phyloP scores from a whole-genome alignment of 1,140 invertebrate species.

The Bombus sibiricus region DNA sequence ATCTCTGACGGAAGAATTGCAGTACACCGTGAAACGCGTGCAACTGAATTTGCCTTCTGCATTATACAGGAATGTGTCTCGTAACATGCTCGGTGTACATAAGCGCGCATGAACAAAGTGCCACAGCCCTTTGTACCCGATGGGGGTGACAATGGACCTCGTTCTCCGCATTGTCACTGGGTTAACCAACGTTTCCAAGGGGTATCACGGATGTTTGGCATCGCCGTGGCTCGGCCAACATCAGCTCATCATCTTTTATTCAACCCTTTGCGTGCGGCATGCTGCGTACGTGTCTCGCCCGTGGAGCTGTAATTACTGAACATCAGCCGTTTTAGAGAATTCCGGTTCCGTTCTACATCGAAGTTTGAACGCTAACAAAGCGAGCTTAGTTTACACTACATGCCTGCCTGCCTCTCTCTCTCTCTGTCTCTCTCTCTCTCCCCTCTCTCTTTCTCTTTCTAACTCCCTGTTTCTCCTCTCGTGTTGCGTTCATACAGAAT shows the following conservation, averaged over 20 bases:
- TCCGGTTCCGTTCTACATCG: conserved; percentile 36
- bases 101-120: conserved; percentile 62
- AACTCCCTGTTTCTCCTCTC: neutral
- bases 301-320: conserved; percentile 61
- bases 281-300: conserved; percentile 51
- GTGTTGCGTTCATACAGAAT: neutral
- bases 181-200: conserved; percentile 77
- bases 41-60: conserved; percentile 70
- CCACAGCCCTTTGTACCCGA: conserved; percentile 58
- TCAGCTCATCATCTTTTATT: conserved; percentile 69
- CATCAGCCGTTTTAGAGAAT: conserved; percentile 61
- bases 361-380: conserved; percentile 54
- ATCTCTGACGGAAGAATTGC: neutral
- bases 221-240: conserved; percentile 62
- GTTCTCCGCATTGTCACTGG: conserved; percentile 77
- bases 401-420: neutral
- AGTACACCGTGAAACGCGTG: conserved; percentile 21
- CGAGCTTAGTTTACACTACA: conserved; percentile 32
- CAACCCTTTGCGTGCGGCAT: conserved; percentile 45
- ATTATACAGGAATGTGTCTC: conserved; percentile 79
- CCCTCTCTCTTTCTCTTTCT: neutral
- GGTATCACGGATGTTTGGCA: conserved; percentile 62
- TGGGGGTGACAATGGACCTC: conserved; percentile 68
- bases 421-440: neutral
- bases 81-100: conserved; percentile 62